Conservation (phyloP, 2,888 invertebrate genomes). For the Oxyteleia sp. region DNA sequence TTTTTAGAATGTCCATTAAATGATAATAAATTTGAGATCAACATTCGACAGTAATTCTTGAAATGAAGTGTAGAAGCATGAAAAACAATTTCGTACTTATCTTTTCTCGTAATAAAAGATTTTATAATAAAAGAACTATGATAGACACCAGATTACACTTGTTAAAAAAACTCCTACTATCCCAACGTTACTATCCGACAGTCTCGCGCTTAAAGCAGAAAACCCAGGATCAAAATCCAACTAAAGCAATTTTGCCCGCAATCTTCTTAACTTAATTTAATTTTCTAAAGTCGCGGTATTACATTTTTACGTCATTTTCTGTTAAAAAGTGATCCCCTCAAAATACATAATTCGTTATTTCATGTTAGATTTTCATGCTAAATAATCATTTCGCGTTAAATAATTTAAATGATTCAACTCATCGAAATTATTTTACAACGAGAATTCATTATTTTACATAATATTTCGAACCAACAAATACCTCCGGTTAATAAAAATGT, state of each 20-base stretch:
- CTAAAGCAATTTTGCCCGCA: conserved; percentile 6
- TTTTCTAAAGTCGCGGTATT: not conserved
- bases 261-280: conserved; percentile 8
- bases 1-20: no score
- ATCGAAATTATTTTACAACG: no score
- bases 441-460: no score
- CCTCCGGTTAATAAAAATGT: no score
- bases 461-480: no score
- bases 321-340: not conserved
- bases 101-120: not conserved
- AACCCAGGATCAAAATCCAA: conserved; percentile 1
- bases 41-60: no score
- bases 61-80: no score
- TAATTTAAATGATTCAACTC: no score
- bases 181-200: not conserved
- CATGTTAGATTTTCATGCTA: no score
- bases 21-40: no score
- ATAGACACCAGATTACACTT: not conserved
- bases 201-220: not conserved
- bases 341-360: not conserved
- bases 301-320: not conserved
- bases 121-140: not conserved
- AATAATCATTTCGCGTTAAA: no score
- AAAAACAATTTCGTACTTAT: no score
- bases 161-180: not conserved